Percentiles rank a stretch among this genome's conserved stretches.
These are phyloP conservation scores for Hydra vulgaris DNA, from an alignment of 30 jellyfish, hydroid and myxozoan genomes.

Conservation along the genomic window DNA sequence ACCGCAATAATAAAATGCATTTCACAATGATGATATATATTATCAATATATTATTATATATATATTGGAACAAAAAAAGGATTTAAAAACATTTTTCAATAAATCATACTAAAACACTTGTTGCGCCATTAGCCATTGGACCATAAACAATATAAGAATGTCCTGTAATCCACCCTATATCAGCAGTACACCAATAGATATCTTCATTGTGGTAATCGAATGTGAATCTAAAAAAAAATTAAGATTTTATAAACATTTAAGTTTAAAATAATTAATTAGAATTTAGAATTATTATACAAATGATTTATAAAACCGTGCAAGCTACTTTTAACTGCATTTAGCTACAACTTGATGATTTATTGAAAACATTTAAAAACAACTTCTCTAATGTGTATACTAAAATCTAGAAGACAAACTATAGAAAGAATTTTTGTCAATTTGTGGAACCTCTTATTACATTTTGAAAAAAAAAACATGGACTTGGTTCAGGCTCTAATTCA, in stretches of 20 bases:
- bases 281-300: background rate
- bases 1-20: too few species aligned
- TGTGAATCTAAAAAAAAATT: conserved; percentile 36
- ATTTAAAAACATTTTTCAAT: background rate
- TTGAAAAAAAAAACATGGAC: too few species aligned
- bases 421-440: too few species aligned
- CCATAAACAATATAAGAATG: conserved; percentile 94
- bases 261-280: background rate
- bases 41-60: too few species aligned
- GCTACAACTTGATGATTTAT: background rate
- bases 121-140: conserved; percentile 95
- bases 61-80: background rate
- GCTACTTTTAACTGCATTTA: background rate
- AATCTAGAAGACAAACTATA: too few species aligned
- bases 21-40: too few species aligned
- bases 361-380: too few species aligned
- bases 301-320: background rate
- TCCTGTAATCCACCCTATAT: conserved; percentile 99
- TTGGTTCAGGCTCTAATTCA: too few species aligned
- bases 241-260: background rate
- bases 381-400: too few species aligned
- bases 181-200: conserved; percentile 97
- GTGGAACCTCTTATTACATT: too few species aligned
- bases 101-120: conserved; percentile 74
- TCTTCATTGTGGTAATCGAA: conserved; percentile 85